Conservation (phyloP, 64 coral and sea anemone species). For the Anthopleura sola region DNA sequence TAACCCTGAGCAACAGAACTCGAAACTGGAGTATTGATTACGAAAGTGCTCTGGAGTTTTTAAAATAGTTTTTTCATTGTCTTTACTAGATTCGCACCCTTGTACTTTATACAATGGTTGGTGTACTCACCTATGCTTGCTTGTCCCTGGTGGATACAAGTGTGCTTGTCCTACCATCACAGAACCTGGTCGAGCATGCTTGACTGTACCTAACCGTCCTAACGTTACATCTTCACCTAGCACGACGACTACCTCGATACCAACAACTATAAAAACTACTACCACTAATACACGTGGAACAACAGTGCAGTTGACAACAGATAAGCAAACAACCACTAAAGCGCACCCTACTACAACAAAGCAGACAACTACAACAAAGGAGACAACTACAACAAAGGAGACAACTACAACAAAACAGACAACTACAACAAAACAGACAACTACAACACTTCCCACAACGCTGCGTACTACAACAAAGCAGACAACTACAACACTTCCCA, state of each 20-base stretch:
- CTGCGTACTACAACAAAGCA: too few relatives aligned
- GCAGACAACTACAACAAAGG: too few relatives aligned
- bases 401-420: too few relatives aligned
- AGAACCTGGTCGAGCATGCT: not conserved
- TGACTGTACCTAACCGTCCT: conserved; percentile 7
- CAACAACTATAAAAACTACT: not conserved
- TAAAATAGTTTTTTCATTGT: too few relatives aligned
- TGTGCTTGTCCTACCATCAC: not conserved
- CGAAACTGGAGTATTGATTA: too few relatives aligned
- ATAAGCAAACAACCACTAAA: not conserved
- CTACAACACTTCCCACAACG: too few relatives aligned
- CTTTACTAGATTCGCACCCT: not conserved
- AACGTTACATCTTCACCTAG: not conserved
- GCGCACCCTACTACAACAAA: not conserved
- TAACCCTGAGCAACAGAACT: too few relatives aligned
- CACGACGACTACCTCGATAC: not conserved
- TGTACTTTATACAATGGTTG: not conserved
- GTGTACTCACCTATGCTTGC: conserved; percentile 6
- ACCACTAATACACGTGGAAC: not conserved
- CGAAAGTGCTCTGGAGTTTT: too few relatives aligned
- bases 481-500: too few relatives aligned
- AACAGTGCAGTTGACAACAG: too few relatives aligned
- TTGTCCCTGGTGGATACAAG: not conserved
- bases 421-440: too few relatives aligned
- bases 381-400: too few relatives aligned